Evolutionary conservation across 2,888 invertebrate genomes (phyloP), one percentile per base, ranked within the genome.

Genomic region (Eristalinus sepulchralis): DNA sequence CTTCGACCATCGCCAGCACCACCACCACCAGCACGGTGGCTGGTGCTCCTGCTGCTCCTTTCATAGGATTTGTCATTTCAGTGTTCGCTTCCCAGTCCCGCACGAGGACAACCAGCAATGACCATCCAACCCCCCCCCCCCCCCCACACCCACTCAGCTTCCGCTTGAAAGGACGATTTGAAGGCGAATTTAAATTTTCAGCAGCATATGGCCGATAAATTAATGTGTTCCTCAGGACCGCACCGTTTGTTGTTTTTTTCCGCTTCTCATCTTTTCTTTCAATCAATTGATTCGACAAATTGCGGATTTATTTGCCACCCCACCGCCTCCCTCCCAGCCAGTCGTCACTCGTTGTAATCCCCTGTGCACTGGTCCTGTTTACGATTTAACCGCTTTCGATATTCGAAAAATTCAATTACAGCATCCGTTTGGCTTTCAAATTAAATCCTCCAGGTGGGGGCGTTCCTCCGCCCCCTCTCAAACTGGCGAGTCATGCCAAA

Each of bases 341-440:
- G 47, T 47, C 47, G 27, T 2, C 27, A 5, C 27, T 39, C 39
- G 4, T 13, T 11, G 13, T 39, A 39, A 39, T 39, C 39, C 39
- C 2, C 17, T 47, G 47, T 47, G 17, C 47, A 39, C n/a, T 77
- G 33, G 60, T 79, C 60, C 79, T 59, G 53, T 73, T 83, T 67
- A 53, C 76, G 76, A 81, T 73, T 78, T 64, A 47, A 63, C 33
- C 33, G 57, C 82, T 78, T 72, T 73, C 82, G 77, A 85, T 77
- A 85, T 82, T 85, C 64, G 68, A 78, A 77, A 85, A 85, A 85
- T 85, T 78, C 85, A 85, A 85, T 85, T 85, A 85, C 59, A 63
- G 76, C 73, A 77, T 81, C 72, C 81, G 72, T 71, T 83, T 47
- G 64, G 77, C 13, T 53, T 57, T 47, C 77, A 85, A 85, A 85